Evolutionary conservation across 2,113 vertebrate genomes (phyloP).

Genomic region (Scomber colias): DNA sequence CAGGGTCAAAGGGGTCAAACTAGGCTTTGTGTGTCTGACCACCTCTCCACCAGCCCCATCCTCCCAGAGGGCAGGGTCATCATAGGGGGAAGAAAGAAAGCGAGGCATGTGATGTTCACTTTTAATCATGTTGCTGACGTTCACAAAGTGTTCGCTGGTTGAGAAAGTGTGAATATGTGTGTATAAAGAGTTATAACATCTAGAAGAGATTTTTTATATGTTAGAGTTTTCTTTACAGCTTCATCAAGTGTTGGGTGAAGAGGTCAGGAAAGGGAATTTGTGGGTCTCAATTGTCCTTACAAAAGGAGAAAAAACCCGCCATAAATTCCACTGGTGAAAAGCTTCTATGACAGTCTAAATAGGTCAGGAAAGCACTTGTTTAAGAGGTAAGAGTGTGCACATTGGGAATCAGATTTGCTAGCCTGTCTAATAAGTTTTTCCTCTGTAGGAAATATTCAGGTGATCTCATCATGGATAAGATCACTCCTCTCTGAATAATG

Average conservation of each 20-base stretch:
- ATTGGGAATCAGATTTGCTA: background rate
- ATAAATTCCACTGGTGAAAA: constrained; percentile 16
- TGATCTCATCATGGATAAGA: background rate
- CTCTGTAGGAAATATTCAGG: background rate
- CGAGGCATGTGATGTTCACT: background rate
- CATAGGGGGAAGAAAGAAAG: background rate
- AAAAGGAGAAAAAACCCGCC: constrained; percentile 18
- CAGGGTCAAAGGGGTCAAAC: constrained; percentile 55
- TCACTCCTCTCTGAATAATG: background rate
- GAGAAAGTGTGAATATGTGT: background rate
- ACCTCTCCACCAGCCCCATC: constrained; percentile 47
- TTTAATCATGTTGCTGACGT: background rate
- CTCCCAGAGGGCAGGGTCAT: constrained; percentile 42
- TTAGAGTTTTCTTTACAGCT: background rate
- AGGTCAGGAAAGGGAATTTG: constrained; percentile 38
- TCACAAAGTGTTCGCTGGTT: background rate
- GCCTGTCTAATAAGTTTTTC: background rate
- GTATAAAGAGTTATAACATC: background rate
- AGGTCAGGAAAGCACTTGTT: background rate
- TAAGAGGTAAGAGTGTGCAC: background rate
- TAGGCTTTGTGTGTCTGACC: constrained; percentile 57
- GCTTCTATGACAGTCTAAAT: background rate
- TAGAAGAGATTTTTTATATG: background rate
- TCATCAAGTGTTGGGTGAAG: background rate
- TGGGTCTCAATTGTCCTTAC: background rate